Base-by-base conservation (phyloP, 92 coral and sea anemone genomes). In the Scolanthus callimorphus region DNA sequence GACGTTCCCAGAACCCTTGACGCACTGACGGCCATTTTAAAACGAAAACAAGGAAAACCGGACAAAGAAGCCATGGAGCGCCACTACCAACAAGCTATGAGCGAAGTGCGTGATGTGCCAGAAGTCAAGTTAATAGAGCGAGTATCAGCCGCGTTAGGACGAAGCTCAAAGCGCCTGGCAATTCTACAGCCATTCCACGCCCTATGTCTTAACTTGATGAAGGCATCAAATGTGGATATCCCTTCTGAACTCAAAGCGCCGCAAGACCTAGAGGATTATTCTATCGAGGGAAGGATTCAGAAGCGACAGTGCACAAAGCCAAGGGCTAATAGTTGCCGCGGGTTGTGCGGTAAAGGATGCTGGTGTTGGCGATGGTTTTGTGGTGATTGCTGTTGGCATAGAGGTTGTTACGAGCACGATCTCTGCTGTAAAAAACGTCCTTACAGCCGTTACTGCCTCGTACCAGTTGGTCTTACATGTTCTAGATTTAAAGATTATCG, bases 341-440 rank as follows among this genome's bases (percentile, higher is more conserved):
- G 77, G 17, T 6, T 70, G 60, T 70, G 77, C 30, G 77, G 77
- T 13, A 30, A 15, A 2, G 61, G 49, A 3, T 70, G 77, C 17
- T 39, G 3, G 54, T 70, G 73, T 26, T 70, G 77, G 77, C 17
- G 11, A 3, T 61, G 38, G 67, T 26, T 60, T 46, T 70, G 77
- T 34, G 77, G 77, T 19, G 73, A 70, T 39, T 70, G 77, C 48
- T 70, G 77, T 30, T 62, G 29, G 59, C 77, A 70, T 39, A 58
- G 37, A 38, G 77, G 77, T 17, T 70, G 77, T 61, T 62, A 70
- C 46, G 61, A 70, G 26, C 77, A 70, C 50, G 77, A 70, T 31
- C 9, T 68, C 10, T 68, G 75, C 25, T 68, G 75, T 17, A 39
- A 43, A 17, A 25, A 28, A 0, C 15, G n/a, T 0, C 69, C 57